Conservation (phyloP, 2,888 invertebrate genomes). For the Lithophane ornitopus region DNA sequence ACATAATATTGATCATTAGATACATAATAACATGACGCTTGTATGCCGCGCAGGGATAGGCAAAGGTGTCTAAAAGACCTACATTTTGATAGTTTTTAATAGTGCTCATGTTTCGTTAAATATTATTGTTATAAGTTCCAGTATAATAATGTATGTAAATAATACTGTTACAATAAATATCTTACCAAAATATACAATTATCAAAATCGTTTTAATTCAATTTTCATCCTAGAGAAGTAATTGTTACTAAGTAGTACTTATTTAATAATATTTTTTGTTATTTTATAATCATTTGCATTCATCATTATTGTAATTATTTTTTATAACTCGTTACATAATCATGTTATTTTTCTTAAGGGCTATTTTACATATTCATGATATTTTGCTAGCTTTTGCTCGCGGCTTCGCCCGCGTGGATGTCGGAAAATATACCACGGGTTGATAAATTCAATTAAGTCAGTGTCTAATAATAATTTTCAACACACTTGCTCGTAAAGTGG, state of each 20-base stretch:
- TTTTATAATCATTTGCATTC: neutral
- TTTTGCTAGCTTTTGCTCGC: neutral
- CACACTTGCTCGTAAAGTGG: no score
- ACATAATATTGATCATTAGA: neutral
- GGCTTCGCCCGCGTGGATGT: neutral
- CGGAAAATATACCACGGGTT: neutral
- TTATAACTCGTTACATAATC: constrained; percentile 3
- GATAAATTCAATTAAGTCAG: no score
- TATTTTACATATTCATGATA: no score
- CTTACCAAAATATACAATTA: constrained; percentile 54
- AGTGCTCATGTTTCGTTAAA: neutral
- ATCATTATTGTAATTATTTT: neutral
- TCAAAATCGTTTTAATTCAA: constrained; percentile 40
- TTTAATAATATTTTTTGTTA: neutral
- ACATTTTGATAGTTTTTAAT: neutral
- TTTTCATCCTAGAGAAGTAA: constrained; percentile 30
- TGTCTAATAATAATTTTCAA: no score
- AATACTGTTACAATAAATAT: constrained; percentile 42
- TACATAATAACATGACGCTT: neutral
- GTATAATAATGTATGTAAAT: constrained; percentile 7
- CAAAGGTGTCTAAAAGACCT: neutral
- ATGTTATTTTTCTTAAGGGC: constrained; percentile 3
- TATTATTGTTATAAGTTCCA: constrained; percentile 12
- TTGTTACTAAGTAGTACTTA: constrained; percentile 12
- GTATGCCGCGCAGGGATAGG: neutral